phyloP scores from a whole-genome alignment of 2,888 invertebrate genomes.

The Hipparchia semele region DNA sequence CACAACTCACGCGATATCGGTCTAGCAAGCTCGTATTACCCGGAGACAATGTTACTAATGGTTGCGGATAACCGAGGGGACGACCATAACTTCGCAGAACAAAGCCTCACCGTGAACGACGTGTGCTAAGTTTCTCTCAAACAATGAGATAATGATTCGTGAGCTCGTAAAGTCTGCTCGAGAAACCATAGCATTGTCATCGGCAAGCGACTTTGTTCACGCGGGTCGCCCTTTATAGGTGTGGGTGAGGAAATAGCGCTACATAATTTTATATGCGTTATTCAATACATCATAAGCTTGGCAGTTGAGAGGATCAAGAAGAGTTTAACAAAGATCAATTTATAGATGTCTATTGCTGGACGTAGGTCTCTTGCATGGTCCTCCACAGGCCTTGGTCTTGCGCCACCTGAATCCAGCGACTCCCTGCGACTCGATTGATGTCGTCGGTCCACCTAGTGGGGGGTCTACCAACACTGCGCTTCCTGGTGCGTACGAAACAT shows the following conservation, averaged over 20 bases:
- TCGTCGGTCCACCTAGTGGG: no score
- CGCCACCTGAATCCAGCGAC: no score
- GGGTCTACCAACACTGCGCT: no score
- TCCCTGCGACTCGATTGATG: no score
- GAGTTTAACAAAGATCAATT: no score
- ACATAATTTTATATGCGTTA: conserved; percentile 10
- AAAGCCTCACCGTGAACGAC: conserved; percentile 66
- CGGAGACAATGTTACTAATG: conserved; percentile 70
- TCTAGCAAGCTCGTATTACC: conserved; percentile 59
- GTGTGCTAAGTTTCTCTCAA: conserved; percentile 63
- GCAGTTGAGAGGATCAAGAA: neutral
- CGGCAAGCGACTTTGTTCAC: conserved; percentile 14
- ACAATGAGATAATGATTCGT: conserved; percentile 77
- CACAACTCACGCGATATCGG: conserved; percentile 46
- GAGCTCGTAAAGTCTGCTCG: conserved; percentile 58
- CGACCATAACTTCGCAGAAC: conserved; percentile 74
- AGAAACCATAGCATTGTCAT: conserved; percentile 24
- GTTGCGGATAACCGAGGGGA: conserved; percentile 66
- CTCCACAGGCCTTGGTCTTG: no score
- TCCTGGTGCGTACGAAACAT: no score
- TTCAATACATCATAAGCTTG: conserved; percentile 8
- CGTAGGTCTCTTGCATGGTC: no score
- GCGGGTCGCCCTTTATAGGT: conserved; percentile 1
- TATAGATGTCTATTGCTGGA: no score
- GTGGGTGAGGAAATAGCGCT: conserved; percentile 2